These are phyloP conservation scores for Halichondria panicea DNA, from an alignment of 37 sponge, comb jelly and placozoan genomes.

Conservation along the genomic window DNA sequence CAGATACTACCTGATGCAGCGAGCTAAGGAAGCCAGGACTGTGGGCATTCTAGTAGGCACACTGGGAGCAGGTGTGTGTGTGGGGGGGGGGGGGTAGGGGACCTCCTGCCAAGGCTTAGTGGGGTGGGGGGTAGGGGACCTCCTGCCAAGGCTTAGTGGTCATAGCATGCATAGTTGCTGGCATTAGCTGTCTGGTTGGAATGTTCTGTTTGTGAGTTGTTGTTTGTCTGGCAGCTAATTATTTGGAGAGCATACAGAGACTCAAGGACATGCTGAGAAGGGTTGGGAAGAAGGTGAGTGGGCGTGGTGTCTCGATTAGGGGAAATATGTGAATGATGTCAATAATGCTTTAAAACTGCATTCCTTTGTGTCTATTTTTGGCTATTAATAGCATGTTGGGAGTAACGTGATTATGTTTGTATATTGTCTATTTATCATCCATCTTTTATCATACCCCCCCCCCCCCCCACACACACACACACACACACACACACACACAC, in stretches of 20 bases:
- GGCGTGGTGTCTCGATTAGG: too few relatives aligned
- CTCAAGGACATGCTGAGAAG: constrained; percentile 71
- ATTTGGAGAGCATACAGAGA: constrained; percentile 74
- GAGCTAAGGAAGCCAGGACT: constrained; percentile 80
- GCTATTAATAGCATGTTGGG: background rate
- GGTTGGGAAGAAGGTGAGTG: constrained; percentile 90
- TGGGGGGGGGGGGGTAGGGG: background rate
- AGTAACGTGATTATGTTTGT: background rate
- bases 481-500: background rate
- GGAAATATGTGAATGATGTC: too few relatives aligned
- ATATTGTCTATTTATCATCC: too few relatives aligned
- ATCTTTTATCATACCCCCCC: too few relatives aligned
- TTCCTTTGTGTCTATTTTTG: background rate
- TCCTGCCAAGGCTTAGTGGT: too few relatives aligned
- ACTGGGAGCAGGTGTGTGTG: constrained; percentile 71
- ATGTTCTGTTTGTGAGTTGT: background rate
- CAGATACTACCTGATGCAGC: constrained; percentile 89
- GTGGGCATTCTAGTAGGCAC: constrained; percentile 96
- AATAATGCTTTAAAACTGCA: background rate
- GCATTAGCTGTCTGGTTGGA: too few relatives aligned
- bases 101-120: too few relatives aligned
- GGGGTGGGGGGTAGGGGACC: too few relatives aligned
- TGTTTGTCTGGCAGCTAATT: constrained; percentile 49
- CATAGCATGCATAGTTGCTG: too few relatives aligned
- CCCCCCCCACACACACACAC: background rate